Evolutionary conservation across 2,113 vertebrate species (phyloP).

Genomic region (Aphyosemion australe): DNA sequence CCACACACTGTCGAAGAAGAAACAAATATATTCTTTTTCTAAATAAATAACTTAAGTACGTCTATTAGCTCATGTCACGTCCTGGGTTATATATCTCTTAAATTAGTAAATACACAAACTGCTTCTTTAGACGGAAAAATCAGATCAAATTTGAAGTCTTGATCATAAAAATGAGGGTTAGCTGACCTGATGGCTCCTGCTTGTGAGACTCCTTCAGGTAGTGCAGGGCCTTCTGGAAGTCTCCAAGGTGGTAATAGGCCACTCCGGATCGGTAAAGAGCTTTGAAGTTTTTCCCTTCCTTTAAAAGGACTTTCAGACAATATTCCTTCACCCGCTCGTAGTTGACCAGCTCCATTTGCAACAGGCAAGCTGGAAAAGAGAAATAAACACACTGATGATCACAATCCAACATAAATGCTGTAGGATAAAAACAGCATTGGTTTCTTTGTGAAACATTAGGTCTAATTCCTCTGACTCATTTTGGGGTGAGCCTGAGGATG

Average conservation of each 20-base stretch:
- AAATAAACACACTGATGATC: neutral
- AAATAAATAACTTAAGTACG: too few species aligned
- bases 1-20: too few species aligned
- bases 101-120: too few species aligned
- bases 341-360: conserved; percentile 98
- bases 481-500: conserved; percentile 50
- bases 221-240: conserved; percentile 95
- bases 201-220: conserved; percentile 97
- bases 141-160: too few species aligned
- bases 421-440: too few species aligned
- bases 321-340: conserved; percentile 98
- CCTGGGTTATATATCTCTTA: too few species aligned
- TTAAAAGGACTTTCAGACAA: conserved; percentile 96
- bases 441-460: too few species aligned
- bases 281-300: conserved; percentile 98
- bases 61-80: too few species aligned
- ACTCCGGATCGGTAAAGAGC: conserved; percentile 96
- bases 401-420: conserved; percentile 3
- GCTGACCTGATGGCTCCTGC: conserved; percentile 91
- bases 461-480: too few species aligned
- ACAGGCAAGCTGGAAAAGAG: conserved; percentile 85
- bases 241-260: conserved; percentile 97
- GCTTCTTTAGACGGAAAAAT: too few species aligned
- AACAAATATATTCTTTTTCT: too few species aligned
- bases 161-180: too few species aligned